Percentiles rank a stretch among this genome's conserved stretches.
phyloP scores from a whole-genome alignment of 2,797 vertebrate genomes.

The Nannoperca obscura region DNA sequence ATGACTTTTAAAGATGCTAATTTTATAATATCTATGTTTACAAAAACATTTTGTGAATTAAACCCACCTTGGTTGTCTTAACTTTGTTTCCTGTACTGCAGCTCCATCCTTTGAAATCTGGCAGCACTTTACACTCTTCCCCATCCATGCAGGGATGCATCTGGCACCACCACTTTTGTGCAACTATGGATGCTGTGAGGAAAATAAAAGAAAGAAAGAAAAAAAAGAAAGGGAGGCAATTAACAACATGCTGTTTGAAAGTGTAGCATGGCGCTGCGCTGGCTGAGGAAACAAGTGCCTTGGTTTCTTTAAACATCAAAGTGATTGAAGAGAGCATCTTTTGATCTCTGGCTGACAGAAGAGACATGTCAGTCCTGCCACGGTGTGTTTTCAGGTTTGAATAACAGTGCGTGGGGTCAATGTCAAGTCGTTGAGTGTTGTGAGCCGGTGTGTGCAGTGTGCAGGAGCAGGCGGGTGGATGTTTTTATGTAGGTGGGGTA shows the following conservation, averaged over 20 bases:
- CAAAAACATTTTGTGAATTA: slow-evolving; percentile 8
- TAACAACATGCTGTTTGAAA: slow-evolving; percentile 40
- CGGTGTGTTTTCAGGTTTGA: slow-evolving; percentile 61
- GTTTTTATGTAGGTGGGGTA: slow-evolving; percentile 56
- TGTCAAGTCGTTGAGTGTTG: slow-evolving; percentile 60
- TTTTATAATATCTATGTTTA: slow-evolving; percentile 2
- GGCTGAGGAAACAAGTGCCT: slow-evolving; percentile 16
- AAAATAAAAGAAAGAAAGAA: slow-evolving; percentile 21
- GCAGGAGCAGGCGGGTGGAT: slow-evolving; percentile 23
- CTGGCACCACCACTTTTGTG: slow-evolving; percentile 99
- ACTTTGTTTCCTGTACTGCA: slow-evolving; percentile 98
- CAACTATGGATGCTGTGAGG: slow-evolving; percentile 93
- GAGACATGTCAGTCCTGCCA: slow-evolving; percentile 54
- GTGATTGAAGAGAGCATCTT: slow-evolving; percentile 48
- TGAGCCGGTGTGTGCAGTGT: slow-evolving; percentile 36
- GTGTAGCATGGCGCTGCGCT: background rate
- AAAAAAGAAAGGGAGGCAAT: slow-evolving; percentile 29
- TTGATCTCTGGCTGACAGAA: slow-evolving; percentile 51
- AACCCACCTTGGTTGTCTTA: slow-evolving; percentile 95
- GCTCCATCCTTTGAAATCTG: slow-evolving; percentile 98
- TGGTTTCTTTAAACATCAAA: slow-evolving; percentile 27
- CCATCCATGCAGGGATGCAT: slow-evolving; percentile 97
- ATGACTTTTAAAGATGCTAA: background rate
- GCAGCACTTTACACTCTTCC: slow-evolving; percentile 97
- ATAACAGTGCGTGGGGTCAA: slow-evolving; percentile 65